phyloP scores from a whole-genome alignment of 2,888 invertebrate genomes.

The Tryphoninae sp. region DNA sequence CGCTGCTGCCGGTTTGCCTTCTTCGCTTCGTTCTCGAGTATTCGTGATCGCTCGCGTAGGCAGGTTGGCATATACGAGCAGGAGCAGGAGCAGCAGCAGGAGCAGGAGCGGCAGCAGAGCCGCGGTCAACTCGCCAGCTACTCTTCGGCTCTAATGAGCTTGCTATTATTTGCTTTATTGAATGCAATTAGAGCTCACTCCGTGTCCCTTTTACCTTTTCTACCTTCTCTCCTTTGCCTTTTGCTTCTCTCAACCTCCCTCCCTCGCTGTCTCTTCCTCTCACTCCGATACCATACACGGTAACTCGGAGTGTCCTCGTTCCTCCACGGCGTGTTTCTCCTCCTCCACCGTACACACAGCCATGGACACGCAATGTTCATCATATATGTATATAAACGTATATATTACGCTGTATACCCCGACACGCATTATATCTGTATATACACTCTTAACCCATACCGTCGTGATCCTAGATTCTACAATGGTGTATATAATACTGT shows the following conservation, averaged over 20 bases:
- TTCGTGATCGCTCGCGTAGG: slow-evolving; percentile 71
- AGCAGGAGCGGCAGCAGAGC: slow-evolving; percentile 37
- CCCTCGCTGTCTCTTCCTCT: slow-evolving; percentile 23
- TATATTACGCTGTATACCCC: not conserved
- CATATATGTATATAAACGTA: slow-evolving; percentile 22
- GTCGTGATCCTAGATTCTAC: slow-evolving; percentile 12
- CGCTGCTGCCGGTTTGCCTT: slow-evolving; percentile 14
- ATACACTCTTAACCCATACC: slow-evolving; percentile 29
- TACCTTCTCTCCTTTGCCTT: slow-evolving; percentile 58
- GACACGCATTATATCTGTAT: slow-evolving; percentile 34
- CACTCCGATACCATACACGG: slow-evolving; percentile 18
- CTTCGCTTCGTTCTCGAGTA: slow-evolving; percentile 49
- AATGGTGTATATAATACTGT: slow-evolving; percentile 32
- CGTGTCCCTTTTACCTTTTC: slow-evolving; percentile 72
- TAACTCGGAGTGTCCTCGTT: slow-evolving; percentile 27
- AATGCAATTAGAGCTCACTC: slow-evolving; percentile 80
- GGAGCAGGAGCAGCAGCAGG: slow-evolving; percentile 59
- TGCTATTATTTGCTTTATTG: slow-evolving; percentile 81
- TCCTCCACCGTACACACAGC: slow-evolving; percentile 44
- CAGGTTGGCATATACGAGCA: slow-evolving; percentile 73
- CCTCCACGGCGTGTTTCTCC: slow-evolving; percentile 17
- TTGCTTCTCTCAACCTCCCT: slow-evolving; percentile 2
- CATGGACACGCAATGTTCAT: slow-evolving; percentile 44
- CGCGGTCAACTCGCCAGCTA: slow-evolving; percentile 75
- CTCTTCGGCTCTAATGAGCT: slow-evolving; percentile 79